phyloP scores from a whole-genome alignment of 2,888 invertebrate species.

The Invenusta paracnida region DNA sequence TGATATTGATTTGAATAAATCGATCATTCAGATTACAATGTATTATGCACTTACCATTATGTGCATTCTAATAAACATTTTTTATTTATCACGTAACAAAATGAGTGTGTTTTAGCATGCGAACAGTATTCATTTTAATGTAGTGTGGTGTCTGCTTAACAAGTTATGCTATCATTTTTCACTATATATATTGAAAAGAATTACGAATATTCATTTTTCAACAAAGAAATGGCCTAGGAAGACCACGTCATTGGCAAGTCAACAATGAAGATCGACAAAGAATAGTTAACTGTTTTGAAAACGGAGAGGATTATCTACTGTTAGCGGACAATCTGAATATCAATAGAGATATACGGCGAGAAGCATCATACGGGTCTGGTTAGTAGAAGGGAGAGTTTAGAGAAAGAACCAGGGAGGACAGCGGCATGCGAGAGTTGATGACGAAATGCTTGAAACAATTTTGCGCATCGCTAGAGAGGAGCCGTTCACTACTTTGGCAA shows the following conservation, averaged over 20 bases:
- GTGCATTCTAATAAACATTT: neutral
- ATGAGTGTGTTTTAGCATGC: neutral
- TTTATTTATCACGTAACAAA: neutral
- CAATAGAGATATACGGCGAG: slow-evolving; percentile 11
- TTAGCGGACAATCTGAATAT: neutral
- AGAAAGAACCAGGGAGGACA: slow-evolving; percentile 26
- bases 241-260: neutral
- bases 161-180: neutral
- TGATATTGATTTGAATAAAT: neutral
- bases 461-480: slow-evolving; percentile 19
- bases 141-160: neutral
- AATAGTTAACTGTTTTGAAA: neutral
- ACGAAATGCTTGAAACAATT: slow-evolving; percentile 27
- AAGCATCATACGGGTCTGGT: slow-evolving; percentile 24
- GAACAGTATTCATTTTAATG: neutral
- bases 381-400: slow-evolving; percentile 27
- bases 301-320: neutral
- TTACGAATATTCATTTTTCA: neutral
- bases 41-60: neutral
- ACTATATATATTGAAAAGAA: neutral
- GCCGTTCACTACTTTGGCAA: neutral
- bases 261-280: neutral
- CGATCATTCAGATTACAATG: neutral
- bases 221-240: neutral
- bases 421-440: slow-evolving; percentile 15